Evolutionary conservation across 1,140 invertebrate species (phyloP), one percentile per base, ranked within the genome.

Genomic region (Sitodiplosis mosellana): DNA sequence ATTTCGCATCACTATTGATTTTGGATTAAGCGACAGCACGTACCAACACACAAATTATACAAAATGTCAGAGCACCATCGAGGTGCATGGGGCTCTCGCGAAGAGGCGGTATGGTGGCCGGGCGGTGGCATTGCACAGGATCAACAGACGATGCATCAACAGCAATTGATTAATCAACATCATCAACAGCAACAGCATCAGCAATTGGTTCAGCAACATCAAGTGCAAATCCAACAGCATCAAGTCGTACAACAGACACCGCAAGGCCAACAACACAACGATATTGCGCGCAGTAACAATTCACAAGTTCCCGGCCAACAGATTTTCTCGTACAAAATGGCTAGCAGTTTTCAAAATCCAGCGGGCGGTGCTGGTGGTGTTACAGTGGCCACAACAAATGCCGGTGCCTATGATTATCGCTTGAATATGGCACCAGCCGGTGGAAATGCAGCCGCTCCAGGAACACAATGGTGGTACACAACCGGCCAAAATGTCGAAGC

Each of bases 301-400:
- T 68, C 77, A 42, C 76, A 73, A 33, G 67, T 70, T 43, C 64
- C 69, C 14, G 75, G 76, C 45, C 81, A 83, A 59, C 82, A 84
- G 61, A 70, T 84, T 51, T 83, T 83, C 60, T 77, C 78, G 50
- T 86, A 86, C 68, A 86, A 85, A 72, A 83, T 85, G 81, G 78
- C 81, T 59, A 78, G 77, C 59, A 79, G 77, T 59, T 81, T 83
- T 69, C 77, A 81, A 53, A 81, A 79, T 60, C 75, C 74, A 58
- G 70, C 70, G 52, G 69, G 72, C 48, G 74, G 74, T 52, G 66
- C 62, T 59, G 57, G 61, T 45, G 58, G 68, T 54, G 61, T 71
- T 60, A 20, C 58, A 62, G 70, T 65, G 59, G 51, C 71, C 68
- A 59, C 69, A 64, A 58, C 70, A 59, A 60, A 68, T 65, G 48